phyloP scores from a whole-genome alignment of 1,140 invertebrate species.

The Ptiloglossa arizonensis region DNA sequence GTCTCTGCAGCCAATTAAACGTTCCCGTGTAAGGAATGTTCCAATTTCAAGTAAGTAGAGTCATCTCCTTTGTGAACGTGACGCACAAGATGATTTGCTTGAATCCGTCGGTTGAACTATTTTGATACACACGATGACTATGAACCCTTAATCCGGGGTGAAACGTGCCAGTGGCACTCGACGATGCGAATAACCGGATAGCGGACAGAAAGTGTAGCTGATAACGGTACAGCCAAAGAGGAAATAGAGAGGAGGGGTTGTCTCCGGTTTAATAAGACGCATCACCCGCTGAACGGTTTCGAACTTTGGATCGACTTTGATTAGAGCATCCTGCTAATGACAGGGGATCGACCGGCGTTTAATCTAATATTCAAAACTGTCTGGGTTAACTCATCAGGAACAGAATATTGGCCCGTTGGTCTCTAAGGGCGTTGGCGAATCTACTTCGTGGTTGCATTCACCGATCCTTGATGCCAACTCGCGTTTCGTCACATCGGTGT shows the following conservation, averaged over 20 bases:
- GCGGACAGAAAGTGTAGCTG: conserved; percentile 40
- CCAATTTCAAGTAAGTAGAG: neutral
- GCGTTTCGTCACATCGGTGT: neutral
- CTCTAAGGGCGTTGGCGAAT: conserved; percentile 29
- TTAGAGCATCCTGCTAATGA: conserved; percentile 78
- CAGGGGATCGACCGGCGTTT: conserved; percentile 74
- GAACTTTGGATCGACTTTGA: conserved; percentile 76
- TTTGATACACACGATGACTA: conserved; percentile 47
- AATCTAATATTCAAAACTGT: conserved; percentile 79
- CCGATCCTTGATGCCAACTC: conserved; percentile 28
- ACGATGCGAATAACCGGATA: conserved; percentile 53
- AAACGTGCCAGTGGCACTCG: conserved; percentile 44
- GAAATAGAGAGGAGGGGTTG: conserved; percentile 46
- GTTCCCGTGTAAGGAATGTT: neutral
- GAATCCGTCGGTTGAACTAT: conserved; percentile 44
- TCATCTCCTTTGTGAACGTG: neutral
- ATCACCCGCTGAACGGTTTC: conserved; percentile 63
- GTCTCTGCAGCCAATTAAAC: neutral
- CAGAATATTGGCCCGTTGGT: conserved; percentile 65
- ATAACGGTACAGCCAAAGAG: conserved; percentile 26
- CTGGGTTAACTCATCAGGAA: conserved; percentile 69
- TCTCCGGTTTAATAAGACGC: conserved; percentile 72
- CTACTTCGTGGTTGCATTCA: conserved; percentile 32
- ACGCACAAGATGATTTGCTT: conserved; percentile 33
- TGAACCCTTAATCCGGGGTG: conserved; percentile 54